Percentiles rank a stretch among this genome's conserved stretches.
Evolutionary conservation across 2,113 vertebrate species (phyloP).

Genomic region (Dinomys branickii): DNA sequence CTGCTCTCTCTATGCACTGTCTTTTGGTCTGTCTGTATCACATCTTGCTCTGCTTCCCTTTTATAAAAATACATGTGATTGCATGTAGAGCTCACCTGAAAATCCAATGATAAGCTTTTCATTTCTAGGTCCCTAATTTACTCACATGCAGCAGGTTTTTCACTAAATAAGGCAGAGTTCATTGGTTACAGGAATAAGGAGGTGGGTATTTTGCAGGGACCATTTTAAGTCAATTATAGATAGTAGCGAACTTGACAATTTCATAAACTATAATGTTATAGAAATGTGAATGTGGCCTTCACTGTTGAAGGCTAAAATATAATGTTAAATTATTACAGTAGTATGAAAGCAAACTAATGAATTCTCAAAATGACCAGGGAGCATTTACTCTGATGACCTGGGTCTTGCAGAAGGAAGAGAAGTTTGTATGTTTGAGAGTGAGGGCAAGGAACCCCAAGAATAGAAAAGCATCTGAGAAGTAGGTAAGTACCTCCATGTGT

Average conservation of each 20-base stretch:
- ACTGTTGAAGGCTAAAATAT: not conserved
- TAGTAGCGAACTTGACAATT: not conserved
- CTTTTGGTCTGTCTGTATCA: not conserved
- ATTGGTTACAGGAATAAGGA: not conserved
- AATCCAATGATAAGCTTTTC: not conserved
- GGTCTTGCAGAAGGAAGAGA: not conserved
- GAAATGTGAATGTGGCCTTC: not conserved
- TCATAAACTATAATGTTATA: not conserved
- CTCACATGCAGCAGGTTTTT: not conserved
- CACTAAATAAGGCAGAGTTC: not conserved
- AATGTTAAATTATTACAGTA: not conserved
- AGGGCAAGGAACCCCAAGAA: not conserved
- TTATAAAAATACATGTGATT: not conserved
- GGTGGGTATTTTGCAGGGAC: not conserved
- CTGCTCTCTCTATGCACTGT: not conserved
- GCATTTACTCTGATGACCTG: not conserved
- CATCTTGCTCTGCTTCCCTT: not conserved
- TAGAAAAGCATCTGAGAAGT: not conserved
- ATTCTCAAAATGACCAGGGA: not conserved
- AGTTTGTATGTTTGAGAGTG: not conserved
- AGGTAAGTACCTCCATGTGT: not conserved
- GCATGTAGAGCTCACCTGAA: not conserved
- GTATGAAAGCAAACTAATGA: slow-evolving; percentile 1
- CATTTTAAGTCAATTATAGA: not conserved
- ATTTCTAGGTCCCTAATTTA: not conserved